These are phyloP conservation scores for Proales similis DNA, from an alignment of 1,140 invertebrate genomes.

Conservation along the genomic window DNA sequence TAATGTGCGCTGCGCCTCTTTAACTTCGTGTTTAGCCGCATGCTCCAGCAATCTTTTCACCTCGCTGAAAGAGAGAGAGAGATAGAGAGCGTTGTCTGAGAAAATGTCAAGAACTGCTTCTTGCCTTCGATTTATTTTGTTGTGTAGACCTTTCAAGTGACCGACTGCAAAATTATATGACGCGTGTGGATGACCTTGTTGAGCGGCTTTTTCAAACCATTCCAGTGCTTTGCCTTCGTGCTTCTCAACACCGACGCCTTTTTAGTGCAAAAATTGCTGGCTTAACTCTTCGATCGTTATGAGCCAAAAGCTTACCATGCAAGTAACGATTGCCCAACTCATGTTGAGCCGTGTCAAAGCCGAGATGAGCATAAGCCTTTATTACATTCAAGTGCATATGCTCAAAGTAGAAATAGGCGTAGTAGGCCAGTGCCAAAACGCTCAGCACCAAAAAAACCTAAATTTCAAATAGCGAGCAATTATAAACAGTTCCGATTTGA, in stretches of 20 bases:
- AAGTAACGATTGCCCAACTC: constrained; percentile 57
- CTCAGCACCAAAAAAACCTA: constrained; percentile 46
- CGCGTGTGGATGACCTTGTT: constrained; percentile 58
- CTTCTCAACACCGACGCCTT: constrained; percentile 54
- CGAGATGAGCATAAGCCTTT: constrained; percentile 56
- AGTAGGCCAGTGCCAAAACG: constrained; percentile 46
- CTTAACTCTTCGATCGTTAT: not conserved
- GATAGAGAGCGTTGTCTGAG: not conserved
- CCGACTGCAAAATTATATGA: constrained; percentile 59
- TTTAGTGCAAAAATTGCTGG: constrained; percentile 15
- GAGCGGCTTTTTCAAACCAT: constrained; percentile 57
- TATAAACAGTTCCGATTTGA: not conserved
- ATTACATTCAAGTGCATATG: constrained; percentile 57
- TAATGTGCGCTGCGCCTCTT: constrained; percentile 48
- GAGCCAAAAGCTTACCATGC: constrained; percentile 47
- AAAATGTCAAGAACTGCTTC: not conserved
- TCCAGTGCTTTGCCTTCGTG: constrained; percentile 55
- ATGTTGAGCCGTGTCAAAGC: constrained; percentile 57
- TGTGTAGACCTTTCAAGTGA: constrained; percentile 54
- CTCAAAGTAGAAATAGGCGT: constrained; percentile 57
- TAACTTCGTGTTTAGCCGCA: constrained; percentile 49
- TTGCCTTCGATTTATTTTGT: constrained; percentile 10
- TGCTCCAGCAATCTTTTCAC: constrained; percentile 48
- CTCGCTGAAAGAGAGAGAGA: constrained; percentile 44
- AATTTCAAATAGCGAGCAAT: constrained; percentile 39